phyloP scores from a whole-genome alignment of 2,888 invertebrate species.

The Schrankia costaestrigalis region DNA sequence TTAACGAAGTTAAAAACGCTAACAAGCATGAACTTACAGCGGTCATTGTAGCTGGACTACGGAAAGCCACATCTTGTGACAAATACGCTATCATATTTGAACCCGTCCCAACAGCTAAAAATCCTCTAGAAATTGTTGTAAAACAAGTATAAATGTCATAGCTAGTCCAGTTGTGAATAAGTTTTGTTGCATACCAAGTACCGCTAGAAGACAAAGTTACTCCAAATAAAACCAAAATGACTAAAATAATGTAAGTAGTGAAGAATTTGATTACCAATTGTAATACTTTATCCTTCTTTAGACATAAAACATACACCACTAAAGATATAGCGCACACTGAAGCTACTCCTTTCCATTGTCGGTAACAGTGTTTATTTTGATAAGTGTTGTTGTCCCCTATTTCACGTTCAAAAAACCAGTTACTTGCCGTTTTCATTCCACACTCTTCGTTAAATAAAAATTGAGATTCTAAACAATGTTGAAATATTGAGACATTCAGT shows the following conservation, averaged over 20 bases:
- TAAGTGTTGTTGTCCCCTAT: constrained; percentile 53
- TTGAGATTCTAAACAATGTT: constrained; percentile 66
- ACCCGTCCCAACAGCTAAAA: constrained; percentile 55
- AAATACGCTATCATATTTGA: constrained; percentile 56
- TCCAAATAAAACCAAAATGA: constrained; percentile 51
- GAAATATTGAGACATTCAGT: constrained; percentile 59
- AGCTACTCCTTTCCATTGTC: constrained; percentile 52
- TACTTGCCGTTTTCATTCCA: constrained; percentile 63
- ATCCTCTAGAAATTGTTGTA: constrained; percentile 42
- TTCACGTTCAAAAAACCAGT: constrained; percentile 59
- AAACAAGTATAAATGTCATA: constrained; percentile 34
- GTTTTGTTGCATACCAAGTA: constrained; percentile 56
- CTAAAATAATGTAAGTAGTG: constrained; percentile 40
- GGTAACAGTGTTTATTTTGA: constrained; percentile 34
- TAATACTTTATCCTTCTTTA: constrained; percentile 53
- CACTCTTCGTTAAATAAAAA: constrained; percentile 57
- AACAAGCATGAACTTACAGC: constrained; percentile 51
- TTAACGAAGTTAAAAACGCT: constrained; percentile 43
- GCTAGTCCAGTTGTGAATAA: constrained; percentile 38
- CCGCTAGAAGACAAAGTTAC: constrained; percentile 58
- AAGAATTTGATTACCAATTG: constrained; percentile 44
- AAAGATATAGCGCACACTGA: constrained; percentile 37
- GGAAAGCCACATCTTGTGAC: constrained; percentile 55
- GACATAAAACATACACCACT: constrained; percentile 48
- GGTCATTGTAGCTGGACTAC: constrained; percentile 68